A percentile compares a stretch with the other conserved stretches of the same genome.
phyloP scores from a whole-genome alignment of 2,113 vertebrate species.

The Ciconia boyciana region DNA sequence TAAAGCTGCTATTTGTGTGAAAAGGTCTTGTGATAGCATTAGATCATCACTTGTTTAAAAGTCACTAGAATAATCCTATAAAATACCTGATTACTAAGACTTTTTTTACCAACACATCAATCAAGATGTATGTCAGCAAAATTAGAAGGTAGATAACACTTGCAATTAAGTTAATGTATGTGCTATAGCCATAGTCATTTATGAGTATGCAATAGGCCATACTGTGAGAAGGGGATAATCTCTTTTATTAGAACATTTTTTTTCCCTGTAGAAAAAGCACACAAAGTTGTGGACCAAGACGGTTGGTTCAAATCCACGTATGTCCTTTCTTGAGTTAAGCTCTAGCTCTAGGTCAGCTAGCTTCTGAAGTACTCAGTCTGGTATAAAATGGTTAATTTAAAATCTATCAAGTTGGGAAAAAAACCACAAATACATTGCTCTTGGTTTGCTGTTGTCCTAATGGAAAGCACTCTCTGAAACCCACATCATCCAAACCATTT shows the following conservation, averaged over 20 bases:
- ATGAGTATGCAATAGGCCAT: no score
- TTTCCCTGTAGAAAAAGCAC: neutral
- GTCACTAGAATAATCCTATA: neutral
- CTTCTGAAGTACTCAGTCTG: neutral
- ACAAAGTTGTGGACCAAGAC: rapidly evolving
- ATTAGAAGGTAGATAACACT: neutral
- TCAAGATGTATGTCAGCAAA: neutral
- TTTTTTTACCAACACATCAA: neutral
- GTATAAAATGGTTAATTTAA: neutral
- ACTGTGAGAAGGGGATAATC: neutral
- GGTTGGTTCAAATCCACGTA: neutral
- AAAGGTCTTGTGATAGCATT: neutral
- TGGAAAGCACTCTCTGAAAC: conserved; percentile 1
- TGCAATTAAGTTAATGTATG: neutral
- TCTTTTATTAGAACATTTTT: neutral
- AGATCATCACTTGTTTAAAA: neutral
- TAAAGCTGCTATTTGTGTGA: neutral
- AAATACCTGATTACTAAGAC: neutral
- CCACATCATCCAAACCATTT: conserved; percentile 27
- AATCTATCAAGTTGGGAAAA: neutral
- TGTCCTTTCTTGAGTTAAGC: neutral
- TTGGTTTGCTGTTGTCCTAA: neutral
- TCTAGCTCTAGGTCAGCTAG: neutral
- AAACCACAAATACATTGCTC: neutral
- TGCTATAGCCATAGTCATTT: neutral